Evolutionary conservation across 2,113 vertebrate genomes (phyloP).

Genomic region (Phaethornis superciliosus): DNA sequence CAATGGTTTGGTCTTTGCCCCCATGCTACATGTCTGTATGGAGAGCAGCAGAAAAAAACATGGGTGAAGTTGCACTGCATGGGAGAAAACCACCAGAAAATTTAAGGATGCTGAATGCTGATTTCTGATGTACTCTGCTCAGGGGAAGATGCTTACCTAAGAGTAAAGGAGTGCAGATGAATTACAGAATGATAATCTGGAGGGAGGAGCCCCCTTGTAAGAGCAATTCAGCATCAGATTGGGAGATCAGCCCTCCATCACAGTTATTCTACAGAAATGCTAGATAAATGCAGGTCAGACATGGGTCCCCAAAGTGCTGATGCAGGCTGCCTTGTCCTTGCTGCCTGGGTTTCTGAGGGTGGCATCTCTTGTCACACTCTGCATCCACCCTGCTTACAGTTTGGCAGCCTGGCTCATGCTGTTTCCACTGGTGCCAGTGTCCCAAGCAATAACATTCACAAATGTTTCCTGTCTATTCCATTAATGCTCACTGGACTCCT

Average conservation of each 20-base stretch:
- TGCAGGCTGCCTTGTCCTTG: not conserved
- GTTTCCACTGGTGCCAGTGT: accelerated
- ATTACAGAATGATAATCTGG: not conserved
- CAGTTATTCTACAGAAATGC: accelerated
- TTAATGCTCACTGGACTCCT: not conserved
- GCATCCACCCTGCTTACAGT: not conserved
- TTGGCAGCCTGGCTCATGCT: not conserved
- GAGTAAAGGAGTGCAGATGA: not conserved
- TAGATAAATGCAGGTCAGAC: not conserved
- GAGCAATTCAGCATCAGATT: not conserved
- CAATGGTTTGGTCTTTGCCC: not conserved
- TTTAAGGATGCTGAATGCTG: not conserved
- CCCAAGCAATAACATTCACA: not conserved
- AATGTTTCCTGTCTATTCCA: not conserved
- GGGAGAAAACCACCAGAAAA: not conserved
- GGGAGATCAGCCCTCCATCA: accelerated
- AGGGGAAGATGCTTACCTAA: not conserved
- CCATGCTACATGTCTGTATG: not conserved
- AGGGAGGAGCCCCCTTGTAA: not conserved
- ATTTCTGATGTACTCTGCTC: not conserved
- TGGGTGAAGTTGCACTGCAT: not conserved
- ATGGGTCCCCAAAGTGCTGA: not conserved
- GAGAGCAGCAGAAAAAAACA: not conserved
- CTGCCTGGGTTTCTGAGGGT: not conserved
- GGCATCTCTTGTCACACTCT: not conserved